phyloP scores from a whole-genome alignment of 1,140 invertebrate genomes.

The Sitobion miscanthi region DNA sequence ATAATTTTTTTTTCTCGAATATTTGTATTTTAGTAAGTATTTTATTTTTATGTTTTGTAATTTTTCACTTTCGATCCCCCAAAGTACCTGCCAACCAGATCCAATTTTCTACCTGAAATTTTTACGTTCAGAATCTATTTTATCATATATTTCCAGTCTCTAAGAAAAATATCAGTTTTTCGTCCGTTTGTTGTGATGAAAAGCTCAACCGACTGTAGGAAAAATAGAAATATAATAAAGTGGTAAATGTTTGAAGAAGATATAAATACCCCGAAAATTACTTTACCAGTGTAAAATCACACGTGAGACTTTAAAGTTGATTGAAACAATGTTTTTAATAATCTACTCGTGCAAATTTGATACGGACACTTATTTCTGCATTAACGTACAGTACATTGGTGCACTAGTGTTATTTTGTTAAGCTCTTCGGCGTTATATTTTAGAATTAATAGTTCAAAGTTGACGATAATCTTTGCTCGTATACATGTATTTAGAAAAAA shows the following conservation, averaged over 20 bases:
- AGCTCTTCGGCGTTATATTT: neutral
- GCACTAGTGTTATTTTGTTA: neutral
- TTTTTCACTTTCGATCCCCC: too few species aligned
- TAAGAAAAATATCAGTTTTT: neutral
- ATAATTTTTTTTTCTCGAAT: too few species aligned
- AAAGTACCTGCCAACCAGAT: too few species aligned
- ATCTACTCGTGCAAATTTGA: neutral
- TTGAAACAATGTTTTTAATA: neutral
- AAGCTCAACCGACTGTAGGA: slow-evolving; percentile 4
- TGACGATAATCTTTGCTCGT: neutral
- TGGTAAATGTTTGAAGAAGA: neutral
- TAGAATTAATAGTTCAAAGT: neutral
- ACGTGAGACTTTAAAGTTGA: neutral
- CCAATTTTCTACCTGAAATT: too few species aligned
- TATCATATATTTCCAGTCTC: neutral
- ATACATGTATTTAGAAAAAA: neutral
- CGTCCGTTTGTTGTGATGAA: neutral
- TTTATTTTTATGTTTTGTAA: too few species aligned
- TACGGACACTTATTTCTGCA: neutral
- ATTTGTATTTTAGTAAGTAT: too few species aligned
- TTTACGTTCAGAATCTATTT: neutral
- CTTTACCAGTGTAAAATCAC: neutral
- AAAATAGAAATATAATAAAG: neutral
- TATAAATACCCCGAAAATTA: neutral
- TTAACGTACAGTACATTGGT: neutral